Percentiles rank a stretch among this genome's conserved stretches.
Conservation (phyloP, 1,140 invertebrate species). For the Drosophila littoralis region DNA sequence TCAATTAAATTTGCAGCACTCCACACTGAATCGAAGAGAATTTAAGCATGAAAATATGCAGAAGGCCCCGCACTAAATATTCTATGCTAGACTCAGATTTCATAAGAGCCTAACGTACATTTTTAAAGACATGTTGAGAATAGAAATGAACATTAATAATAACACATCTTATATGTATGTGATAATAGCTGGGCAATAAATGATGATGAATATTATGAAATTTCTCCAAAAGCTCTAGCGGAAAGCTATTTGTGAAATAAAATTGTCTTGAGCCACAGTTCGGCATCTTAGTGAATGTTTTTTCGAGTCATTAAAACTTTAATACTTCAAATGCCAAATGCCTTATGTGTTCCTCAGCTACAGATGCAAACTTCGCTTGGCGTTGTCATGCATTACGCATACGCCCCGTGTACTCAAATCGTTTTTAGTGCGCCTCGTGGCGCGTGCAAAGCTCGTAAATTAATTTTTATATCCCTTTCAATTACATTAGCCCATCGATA, state of each 20-base stretch:
- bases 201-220: no score
- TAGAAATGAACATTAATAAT: no score
- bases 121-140: no score
- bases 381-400: constrained; percentile 18
- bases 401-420: constrained; percentile 17
- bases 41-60: not conserved
- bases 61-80: not conserved
- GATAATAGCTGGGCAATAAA: no score
- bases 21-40: not conserved
- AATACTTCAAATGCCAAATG: not conserved
- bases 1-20: constrained; percentile 1
- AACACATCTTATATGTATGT: no score
- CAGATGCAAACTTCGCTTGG: not conserved
- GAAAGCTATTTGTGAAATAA: no score
- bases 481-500: constrained; percentile 58
- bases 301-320: not conserved
- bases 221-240: no score
- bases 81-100: not conserved
- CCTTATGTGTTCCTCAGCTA: not conserved
- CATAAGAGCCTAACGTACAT: no score
- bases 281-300: no score
- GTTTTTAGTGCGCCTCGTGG: constrained; percentile 13
- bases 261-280: no score
- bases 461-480: constrained; percentile 69
- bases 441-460: constrained; percentile 66